These are phyloP conservation scores for Heterotis niloticus DNA, from an alignment of 2,113 vertebrate species.

Conservation along the genomic window DNA sequence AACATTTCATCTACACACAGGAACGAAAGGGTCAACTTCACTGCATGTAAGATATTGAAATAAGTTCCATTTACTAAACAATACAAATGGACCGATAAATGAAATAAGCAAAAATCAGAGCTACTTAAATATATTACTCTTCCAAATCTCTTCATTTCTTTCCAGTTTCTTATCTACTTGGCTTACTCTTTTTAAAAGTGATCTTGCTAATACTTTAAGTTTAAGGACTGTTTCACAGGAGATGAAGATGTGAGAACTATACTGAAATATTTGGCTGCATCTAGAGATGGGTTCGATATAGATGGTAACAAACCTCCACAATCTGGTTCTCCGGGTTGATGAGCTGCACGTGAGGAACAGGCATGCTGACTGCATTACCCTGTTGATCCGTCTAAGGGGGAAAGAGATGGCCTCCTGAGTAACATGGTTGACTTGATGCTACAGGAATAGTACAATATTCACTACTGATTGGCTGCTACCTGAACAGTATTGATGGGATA, in stretches of 20 bases:
- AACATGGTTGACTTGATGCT: constrained; percentile 33
- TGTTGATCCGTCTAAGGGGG: constrained; percentile 76
- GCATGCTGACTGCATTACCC: constrained; percentile 81
- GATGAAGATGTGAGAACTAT: background rate
- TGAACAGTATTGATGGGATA: constrained; percentile 79
- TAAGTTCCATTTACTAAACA: too few relatives aligned
- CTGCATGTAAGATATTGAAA: too few relatives aligned
- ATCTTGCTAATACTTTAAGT: background rate
- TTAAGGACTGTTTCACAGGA: background rate
- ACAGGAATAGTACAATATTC: background rate
- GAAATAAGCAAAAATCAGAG: background rate
- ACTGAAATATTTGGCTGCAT: background rate
- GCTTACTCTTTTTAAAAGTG: too few relatives aligned
- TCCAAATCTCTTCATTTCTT: too few relatives aligned
- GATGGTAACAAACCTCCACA: constrained; percentile 79
- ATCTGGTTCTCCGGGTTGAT: constrained; percentile 99
- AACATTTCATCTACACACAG: too few relatives aligned
- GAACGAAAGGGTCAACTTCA: too few relatives aligned
- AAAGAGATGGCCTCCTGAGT: constrained; percentile 5
- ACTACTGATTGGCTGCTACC: constrained; percentile 55
- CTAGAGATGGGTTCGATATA: too few relatives aligned
- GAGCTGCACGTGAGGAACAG: constrained; percentile 93
- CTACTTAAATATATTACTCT: too few relatives aligned
- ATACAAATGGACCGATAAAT: background rate
- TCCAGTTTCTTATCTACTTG: too few relatives aligned